A percentile compares a stretch with the other conserved stretches of the same genome.
Evolutionary conservation across 1,140 invertebrate genomes (phyloP).

Genomic region (Cotesia glomerata): DNA sequence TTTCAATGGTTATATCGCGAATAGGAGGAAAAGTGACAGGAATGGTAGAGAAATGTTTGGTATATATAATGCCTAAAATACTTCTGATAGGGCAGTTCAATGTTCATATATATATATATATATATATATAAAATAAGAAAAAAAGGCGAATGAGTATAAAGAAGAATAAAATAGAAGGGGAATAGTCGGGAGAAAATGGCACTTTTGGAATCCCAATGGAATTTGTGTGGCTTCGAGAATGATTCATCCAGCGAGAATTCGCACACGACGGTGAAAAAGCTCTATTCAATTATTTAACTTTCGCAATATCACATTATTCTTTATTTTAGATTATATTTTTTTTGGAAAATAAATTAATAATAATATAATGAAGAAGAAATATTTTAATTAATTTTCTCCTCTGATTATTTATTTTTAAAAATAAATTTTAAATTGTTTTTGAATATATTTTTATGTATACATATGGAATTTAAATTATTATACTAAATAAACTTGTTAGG

Average conservation of each 20-base stretch:
- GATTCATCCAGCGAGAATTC: constrained; percentile 19
- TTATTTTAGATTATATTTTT: not conserved
- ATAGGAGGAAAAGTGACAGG: not conserved
- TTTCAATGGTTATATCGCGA: not conserved
- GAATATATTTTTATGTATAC: too few relatives aligned
- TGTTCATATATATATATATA: not conserved
- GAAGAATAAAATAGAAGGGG: not conserved
- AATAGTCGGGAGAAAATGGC: constrained; percentile 7
- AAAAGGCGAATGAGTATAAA: not conserved
- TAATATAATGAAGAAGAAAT: too few relatives aligned
- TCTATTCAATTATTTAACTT: not conserved
- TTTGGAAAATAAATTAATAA: not conserved
- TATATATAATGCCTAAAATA: not conserved
- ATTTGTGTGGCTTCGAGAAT: constrained; percentile 18
- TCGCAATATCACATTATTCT: not conserved
- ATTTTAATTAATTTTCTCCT: too few relatives aligned
- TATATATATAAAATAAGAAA: not conserved
- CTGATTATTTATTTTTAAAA: too few relatives aligned
- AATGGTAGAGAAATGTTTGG: constrained; percentile 4
- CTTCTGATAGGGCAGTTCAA: too few relatives aligned
- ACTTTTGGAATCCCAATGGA: constrained; percentile 20
- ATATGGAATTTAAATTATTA: too few relatives aligned
- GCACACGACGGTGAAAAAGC: not conserved
- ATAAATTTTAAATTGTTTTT: too few relatives aligned
- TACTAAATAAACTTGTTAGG: too few relatives aligned